Base-by-base conservation (phyloP, 2,888 invertebrate genomes). In the Rhorus exstirpatorius region DNA sequence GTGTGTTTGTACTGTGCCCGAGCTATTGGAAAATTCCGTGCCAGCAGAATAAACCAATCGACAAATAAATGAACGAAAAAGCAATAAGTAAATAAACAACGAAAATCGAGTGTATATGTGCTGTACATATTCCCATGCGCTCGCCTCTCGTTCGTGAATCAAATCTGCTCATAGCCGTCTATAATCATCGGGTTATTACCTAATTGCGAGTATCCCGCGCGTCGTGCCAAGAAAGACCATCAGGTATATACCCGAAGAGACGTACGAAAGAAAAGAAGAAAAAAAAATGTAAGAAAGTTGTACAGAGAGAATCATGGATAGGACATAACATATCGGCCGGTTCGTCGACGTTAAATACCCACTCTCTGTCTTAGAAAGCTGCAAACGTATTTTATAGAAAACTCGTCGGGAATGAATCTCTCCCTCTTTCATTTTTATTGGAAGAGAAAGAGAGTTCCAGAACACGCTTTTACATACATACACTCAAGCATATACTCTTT, bases 111-210 rank as follows among this genome's bases (percentile, higher is more conserved):
- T 38, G 10, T 53, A 14, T 14, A 51, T 21, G 19, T 44, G 12
- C n/a, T 44, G 38, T 67, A 51, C 21, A 12, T 31, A 49, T 8
- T 14, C n/a, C n/a, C n/a, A n/a, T n/a, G n/a, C n/a, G 49, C 71
- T 51, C 63, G 70, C 58, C 38, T 49, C 44, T 82, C 83, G 85
- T 86, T 88, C 86, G 49, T 17, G 87, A 88, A 86, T 87, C 44
- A 17, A 49, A 74, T 38, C 55, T 79, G 71, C 51, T 49, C 61
- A 61, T 86, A 87, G 89, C 84, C 41, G 21, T 41, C 87, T 85
- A 79, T 90, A 87, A 91, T 90, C 88, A 91, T 88, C 83, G 86
- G 89, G 89, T 91, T 91, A 91, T 91, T 91, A 91, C 91, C 89
- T 92, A 91, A 84, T 84, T 83, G 82, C 71, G 76, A 91, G 90